phyloP scores from a whole-genome alignment of 2,113 vertebrate species.

The Zosterops lateralis region DNA sequence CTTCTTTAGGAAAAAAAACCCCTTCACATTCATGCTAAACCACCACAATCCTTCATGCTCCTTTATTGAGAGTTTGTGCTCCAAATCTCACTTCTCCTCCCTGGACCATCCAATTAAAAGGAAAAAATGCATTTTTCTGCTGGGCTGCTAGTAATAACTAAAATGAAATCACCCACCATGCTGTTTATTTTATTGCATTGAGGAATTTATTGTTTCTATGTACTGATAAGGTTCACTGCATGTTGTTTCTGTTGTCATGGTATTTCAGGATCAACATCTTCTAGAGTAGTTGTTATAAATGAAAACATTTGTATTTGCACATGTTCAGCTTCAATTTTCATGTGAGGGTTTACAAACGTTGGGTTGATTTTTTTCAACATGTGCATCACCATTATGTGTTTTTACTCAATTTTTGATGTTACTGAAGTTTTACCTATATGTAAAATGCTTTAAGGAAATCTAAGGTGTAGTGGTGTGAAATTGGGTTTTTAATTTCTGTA shows the following conservation, averaged over 20 bases:
- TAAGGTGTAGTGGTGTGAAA: too few relatives aligned
- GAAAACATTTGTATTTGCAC: neutral
- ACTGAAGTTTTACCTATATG: neutral
- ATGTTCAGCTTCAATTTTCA: neutral
- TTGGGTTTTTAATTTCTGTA: too few relatives aligned
- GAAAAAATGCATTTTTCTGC: neutral
- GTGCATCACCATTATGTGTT: neutral
- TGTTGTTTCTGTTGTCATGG: neutral
- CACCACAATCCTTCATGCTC: neutral
- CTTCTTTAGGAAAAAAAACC: too few relatives aligned
- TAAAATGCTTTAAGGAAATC: conserved; percentile 14
- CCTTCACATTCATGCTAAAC: too few relatives aligned
- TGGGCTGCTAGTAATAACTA: neutral
- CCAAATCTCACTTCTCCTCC: neutral
- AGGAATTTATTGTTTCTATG: neutral
- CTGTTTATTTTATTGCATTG: neutral
- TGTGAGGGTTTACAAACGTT: neutral
- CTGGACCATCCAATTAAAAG: neutral
- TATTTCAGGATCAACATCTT: neutral
- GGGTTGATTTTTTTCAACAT: neutral
- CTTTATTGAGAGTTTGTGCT: neutral
- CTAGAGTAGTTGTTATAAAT: neutral
- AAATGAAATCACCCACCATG: neutral
- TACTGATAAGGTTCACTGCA: neutral
- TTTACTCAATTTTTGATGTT: neutral